Base-by-base conservation (phyloP, 2,113 vertebrate genomes). In the Calonectris borealis region DNA sequence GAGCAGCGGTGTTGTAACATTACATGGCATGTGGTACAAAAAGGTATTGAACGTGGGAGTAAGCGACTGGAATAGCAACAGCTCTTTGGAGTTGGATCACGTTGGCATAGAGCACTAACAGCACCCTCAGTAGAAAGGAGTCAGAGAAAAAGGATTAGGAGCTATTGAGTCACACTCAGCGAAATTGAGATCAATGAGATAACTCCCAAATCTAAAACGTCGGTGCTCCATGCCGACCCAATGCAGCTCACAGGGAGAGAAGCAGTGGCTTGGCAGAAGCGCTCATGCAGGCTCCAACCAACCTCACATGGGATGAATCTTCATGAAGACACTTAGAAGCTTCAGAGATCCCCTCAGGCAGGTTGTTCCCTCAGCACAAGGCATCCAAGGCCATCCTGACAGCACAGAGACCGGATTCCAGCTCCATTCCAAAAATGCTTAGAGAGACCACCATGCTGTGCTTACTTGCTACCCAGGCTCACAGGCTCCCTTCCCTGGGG, bases 171-270 rank as follows among this genome's bases (percentile, higher is more conserved):
- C 19, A 46, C 0, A 0, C 22, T 93, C 54, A 72, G 8, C 0
- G 0, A 73, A 54, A 26, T 1, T 14, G 58, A 65, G 55, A 69
- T 34, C 25, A 68, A 5, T 3, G 13, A 40, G 29, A 3, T 16
- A 75, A 9, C 11, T 68, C 44, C 38, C 38, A 55, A 6, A 51
- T 19, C 61, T 12, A 36, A 69, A 73, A 8, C 2, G 6, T 16
- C 31, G 8, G 4, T 0, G 0, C 34, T 64, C 14, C 19, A 9
- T 3, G 20, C 5, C 0, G 0, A 10, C 21, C 21, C 48, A 44
- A 2, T 0, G 3, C 31, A 54, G 38, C n/a, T 40, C 61, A 18
- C 7, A 31, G 31, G 27, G 38, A 32, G 44, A 71, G 71, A 65
- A 78, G 73, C 29, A 78, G 49, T 6, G 1, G 27, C 64, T 72